Base-by-base conservation (phyloP, 2,113 vertebrate species). In the Puffinus mauretanicus region DNA sequence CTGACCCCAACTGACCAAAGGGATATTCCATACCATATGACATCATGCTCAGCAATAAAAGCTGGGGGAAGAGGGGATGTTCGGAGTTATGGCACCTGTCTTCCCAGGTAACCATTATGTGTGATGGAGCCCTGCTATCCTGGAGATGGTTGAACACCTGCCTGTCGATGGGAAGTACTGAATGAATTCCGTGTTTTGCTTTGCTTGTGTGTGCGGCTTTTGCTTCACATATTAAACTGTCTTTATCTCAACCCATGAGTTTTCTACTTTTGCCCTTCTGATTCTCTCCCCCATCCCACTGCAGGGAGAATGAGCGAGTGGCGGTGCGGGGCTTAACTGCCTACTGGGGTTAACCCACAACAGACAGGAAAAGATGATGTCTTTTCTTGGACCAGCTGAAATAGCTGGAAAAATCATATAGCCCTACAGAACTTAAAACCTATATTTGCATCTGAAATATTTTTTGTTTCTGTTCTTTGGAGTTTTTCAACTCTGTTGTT, bases 141-240 rank as follows among this genome's bases (percentile, higher is more conserved):
- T 32, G 27, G 24, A 5, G 17, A 29, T 24, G 44, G 20, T 22
- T 57, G 57, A 78, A 22, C 27, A 65, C 5, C 73, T 58, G 34
- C 44, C 51, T 55, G 44, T 12, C 2, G 0, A 12, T 24, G 18
- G 40, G 15, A 83, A 83, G 12, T 2, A 3, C 8, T 8, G 7
- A 77, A 57, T 20, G 4, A 38, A 51, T 57, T 51, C 22, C 30
- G 34, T 49, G 6, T 36, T 52, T 52, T 58, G 9, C 13, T 75
- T 38, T 75, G 11, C 13, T 66, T 72, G 25, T 2, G 2, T 8
- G 26, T 1, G 0, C 0, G 1, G 17, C 30, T 61, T 87, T 55
- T 49, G 12, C 47, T 75, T 62, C 12, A 20, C 3, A 1, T 42
- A 26, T 51, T 51, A 34, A 51, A 51, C 36, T 57, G 11, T 44